Evolutionary conservation across 2,888 invertebrate genomes (phyloP).

Genomic region (Notodonta dromedarius): DNA sequence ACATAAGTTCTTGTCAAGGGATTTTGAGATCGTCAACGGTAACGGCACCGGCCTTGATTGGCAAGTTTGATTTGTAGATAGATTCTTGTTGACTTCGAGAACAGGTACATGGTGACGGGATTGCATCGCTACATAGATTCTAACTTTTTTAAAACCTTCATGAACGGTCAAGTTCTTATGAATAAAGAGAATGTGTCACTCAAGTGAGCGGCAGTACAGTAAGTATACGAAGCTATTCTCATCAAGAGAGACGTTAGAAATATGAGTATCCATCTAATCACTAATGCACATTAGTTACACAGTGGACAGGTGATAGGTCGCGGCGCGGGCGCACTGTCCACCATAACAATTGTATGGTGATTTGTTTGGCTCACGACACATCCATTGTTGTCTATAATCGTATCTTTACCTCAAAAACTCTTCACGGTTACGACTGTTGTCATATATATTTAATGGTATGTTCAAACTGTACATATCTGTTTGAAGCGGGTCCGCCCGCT

Average conservation of each 20-base stretch:
- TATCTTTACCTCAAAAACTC: constrained; percentile 5
- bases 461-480: not conserved
- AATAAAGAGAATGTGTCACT: too few relatives aligned
- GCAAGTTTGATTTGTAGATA: too few relatives aligned
- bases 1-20: too few relatives aligned
- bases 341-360: constrained; percentile 2
- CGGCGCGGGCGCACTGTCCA: not conserved
- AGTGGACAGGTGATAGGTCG: not conserved
- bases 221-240: not conserved
- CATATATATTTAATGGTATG: not conserved
- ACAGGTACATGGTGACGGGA: too few relatives aligned
- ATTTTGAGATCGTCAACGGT: too few relatives aligned
- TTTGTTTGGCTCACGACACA: constrained; percentile 6
- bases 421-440: not conserved
- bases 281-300: not conserved
- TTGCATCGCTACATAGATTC: too few relatives aligned
- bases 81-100: too few relatives aligned
- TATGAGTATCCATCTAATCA: not conserved
- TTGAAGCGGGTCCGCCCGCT: not conserved
- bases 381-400: constrained; percentile 4
- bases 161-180: too few relatives aligned
- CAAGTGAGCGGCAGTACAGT: not conserved
- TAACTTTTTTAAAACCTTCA: too few relatives aligned
- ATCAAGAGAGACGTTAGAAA: constrained; percentile 3
- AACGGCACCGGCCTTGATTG: too few relatives aligned